Base-by-base conservation (phyloP, 2,113 vertebrate species). In the Platanista minor region DNA sequence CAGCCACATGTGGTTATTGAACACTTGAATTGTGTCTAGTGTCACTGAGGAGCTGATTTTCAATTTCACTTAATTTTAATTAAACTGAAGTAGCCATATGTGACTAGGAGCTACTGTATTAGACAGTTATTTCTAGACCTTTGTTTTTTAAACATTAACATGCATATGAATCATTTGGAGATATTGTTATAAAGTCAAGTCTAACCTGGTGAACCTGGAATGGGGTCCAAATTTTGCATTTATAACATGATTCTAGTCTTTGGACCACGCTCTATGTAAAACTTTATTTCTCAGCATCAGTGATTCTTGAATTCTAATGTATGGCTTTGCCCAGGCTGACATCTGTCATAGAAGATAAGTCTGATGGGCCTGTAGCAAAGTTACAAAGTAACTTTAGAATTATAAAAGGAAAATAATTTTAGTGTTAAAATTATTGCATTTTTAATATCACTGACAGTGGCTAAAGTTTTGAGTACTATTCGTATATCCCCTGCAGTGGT, bases 31-130 rank as follows among this genome's bases (percentile, higher is more conserved):
- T 57, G 12, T 66, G 31, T 36, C 27, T 66, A 66, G 15, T 52
- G 27, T 18, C 54, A 82, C 5, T 61, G 43, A 74, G 21, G 9
- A 81, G 57, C 8, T 88, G 7, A 36, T 41, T 92, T 87, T 67
- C 33, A 90, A 43, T 81, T 89, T 92, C 36, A 74, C 4, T 80
- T 84, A 71, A n/a, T 90, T 95, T 87, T 78, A 89, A 59, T 90
- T 90, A 71, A 83, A 59, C 0, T 66, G 66, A 49, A 59, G 41
- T 92, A 59, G 41, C 29, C 80, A 27, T 13, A 15, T 39, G 2
- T 64, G 20, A 23, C 17, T n/a, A 75, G 27, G 49, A 17, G 7
- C 61, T 71, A 11, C 31, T 62, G 0, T 69, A 69, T 62, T 69
- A 25, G 10, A 14, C 31, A 72, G 7, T 49, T 21, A 39, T 25